Conservation (phyloP, 2,888 invertebrate species). For the Clunio marinus region DNA sequence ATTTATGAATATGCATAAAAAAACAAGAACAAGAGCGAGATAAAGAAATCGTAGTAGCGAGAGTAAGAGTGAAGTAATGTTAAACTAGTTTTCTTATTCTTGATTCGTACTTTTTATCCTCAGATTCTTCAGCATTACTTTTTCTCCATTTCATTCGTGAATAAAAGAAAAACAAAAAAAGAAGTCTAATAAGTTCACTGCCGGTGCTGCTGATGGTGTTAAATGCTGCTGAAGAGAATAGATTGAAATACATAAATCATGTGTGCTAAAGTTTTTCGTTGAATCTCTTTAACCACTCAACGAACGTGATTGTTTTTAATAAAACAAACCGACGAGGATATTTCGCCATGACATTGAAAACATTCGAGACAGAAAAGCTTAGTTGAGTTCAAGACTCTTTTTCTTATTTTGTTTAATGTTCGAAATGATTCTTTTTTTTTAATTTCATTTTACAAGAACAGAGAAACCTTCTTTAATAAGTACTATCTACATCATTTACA, state of each 20-base stretch:
- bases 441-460: no score
- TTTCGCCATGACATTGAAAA: no score
- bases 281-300: neutral
- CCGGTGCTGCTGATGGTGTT: neutral
- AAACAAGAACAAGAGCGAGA: neutral
- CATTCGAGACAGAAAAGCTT: no score
- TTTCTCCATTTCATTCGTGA: neutral
- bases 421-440: no score
- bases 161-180: neutral
- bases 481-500: no score
- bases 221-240: neutral
- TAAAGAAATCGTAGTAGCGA: neutral
- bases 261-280: neutral
- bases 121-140: no score
- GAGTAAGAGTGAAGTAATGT: neutral
- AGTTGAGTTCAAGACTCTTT: no score
- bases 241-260: neutral
- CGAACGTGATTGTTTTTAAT: neutral
- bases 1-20: neutral
- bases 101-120: neutral
- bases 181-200: no score
- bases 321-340: neutral
- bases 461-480: no score
- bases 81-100: conserved; percentile 15
- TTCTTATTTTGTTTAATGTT: no score